Evolutionary conservation across 2,113 vertebrate species (phyloP).

Genomic region (Gallinago paraguaiae): DNA sequence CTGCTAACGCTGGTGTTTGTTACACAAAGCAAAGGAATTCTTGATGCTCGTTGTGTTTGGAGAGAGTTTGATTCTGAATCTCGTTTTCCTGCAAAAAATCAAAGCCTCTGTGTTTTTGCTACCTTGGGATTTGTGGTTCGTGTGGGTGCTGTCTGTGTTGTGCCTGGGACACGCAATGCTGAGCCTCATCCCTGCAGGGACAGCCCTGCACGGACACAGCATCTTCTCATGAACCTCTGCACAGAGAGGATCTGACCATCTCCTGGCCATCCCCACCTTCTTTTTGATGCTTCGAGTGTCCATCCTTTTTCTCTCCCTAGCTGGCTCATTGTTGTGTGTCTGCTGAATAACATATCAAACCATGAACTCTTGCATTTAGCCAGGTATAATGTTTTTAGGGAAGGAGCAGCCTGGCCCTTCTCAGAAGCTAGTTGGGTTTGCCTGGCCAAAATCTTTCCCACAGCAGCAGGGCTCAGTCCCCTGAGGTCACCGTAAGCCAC

Average conservation of each 20-base stretch:
- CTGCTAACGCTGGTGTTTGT: not conserved
- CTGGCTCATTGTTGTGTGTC: not conserved
- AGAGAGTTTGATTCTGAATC: not conserved
- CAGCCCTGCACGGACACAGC: not conserved
- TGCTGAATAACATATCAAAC: not conserved
- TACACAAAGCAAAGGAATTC: not conserved
- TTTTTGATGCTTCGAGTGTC: not conserved
- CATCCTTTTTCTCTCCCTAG: not conserved
- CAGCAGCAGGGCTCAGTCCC: not conserved
- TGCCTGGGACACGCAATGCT: not conserved
- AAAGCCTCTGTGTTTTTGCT: not conserved
- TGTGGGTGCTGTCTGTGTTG: not conserved
- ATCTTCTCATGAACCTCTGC: not conserved
- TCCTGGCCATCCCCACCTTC: not conserved
- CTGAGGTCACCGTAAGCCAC: not conserved
- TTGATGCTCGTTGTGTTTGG: fast-evolving
- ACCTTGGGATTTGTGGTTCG: not conserved
- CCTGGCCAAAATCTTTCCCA: not conserved
- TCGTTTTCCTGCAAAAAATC: not conserved
- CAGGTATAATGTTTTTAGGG: not conserved
- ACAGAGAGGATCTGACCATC: not conserved
- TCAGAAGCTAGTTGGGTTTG: not conserved
- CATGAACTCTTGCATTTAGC: not conserved
- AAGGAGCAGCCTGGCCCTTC: not conserved
- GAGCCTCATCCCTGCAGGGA: not conserved